A percentile compares a stretch with the other conserved stretches of the same genome.
Evolutionary conservation across 2,797 vertebrate species (phyloP).

Genomic region (Hoplostethus mediterraneus): DNA sequence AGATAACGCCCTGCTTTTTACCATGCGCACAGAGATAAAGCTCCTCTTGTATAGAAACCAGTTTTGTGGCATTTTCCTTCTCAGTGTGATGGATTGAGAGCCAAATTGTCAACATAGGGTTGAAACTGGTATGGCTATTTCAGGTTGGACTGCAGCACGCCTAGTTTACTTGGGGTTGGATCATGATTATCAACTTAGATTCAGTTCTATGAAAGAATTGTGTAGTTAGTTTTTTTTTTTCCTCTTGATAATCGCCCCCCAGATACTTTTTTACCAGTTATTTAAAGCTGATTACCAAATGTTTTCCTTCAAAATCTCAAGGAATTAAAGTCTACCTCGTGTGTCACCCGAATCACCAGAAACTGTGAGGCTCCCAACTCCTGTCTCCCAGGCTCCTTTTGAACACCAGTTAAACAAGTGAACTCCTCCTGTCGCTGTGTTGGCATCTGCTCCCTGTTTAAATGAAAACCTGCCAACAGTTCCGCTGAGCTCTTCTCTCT

Average conservation of each 20-base stretch:
- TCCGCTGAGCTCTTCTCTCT: background rate
- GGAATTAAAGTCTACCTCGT: constrained; percentile 1
- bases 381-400: constrained; percentile 9
- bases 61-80: constrained; percentile 62
- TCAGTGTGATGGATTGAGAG: constrained; percentile 25
- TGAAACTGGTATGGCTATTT: constrained; percentile 39
- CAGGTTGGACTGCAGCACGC: constrained; percentile 25
- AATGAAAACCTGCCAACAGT: constrained; percentile 26
- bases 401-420: constrained; percentile 41
- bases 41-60: constrained; percentile 62
- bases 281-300: constrained; percentile 18
- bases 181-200: constrained; percentile 27
- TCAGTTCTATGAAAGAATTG: constrained; percentile 14
- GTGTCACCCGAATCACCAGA: constrained; percentile 22
- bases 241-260: background rate
- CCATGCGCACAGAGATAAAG: constrained; percentile 58
- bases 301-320: constrained; percentile 9
- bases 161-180: constrained; percentile 13
- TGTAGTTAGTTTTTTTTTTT: constrained; percentile 5
- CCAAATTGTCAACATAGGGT: constrained; percentile 50
- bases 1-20: constrained; percentile 59
- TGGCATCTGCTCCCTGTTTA: constrained; percentile 51
- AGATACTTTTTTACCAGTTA: constrained; percentile 2
- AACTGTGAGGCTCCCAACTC: background rate
- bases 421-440: constrained; percentile 30